These are phyloP conservation scores for Ginglymostoma cirratum DNA, from an alignment of 2,113 vertebrate genomes.

Conservation along the genomic window DNA sequence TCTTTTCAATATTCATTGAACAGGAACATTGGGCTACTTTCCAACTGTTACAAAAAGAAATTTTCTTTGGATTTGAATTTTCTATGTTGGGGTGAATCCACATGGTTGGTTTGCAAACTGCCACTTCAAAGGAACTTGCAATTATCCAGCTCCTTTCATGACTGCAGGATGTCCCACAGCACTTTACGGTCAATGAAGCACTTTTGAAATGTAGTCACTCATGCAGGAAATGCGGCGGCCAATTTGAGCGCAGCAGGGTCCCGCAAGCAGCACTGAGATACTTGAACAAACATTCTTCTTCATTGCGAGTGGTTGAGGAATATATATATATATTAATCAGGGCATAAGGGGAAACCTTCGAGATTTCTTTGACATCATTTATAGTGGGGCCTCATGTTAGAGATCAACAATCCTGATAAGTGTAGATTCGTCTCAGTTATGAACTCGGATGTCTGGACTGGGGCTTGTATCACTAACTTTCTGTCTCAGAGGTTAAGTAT, in stretches of 20 bases:
- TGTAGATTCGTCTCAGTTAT: background rate
- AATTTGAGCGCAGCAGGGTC: background rate
- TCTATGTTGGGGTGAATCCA: background rate
- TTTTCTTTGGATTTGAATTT: background rate
- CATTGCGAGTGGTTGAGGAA: background rate
- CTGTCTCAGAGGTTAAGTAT: background rate
- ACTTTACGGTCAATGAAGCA: background rate
- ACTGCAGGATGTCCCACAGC: background rate
- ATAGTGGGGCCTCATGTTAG: background rate
- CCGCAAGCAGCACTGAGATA: background rate
- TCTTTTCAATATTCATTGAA: background rate
- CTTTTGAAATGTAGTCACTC: background rate
- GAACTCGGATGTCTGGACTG: background rate
- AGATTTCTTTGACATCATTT: background rate
- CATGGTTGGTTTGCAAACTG: background rate
- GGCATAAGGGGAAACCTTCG: too few species aligned
- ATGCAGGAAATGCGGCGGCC: background rate
- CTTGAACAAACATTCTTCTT: background rate
- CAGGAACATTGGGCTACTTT: background rate
- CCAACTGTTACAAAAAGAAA: background rate
- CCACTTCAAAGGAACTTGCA: background rate
- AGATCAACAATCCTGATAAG: background rate
- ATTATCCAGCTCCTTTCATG: background rate
- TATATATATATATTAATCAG: background rate
- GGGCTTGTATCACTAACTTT: background rate